Conservation (phyloP, 2,113 vertebrate species). For the Oreotrochilus melanogaster region DNA sequence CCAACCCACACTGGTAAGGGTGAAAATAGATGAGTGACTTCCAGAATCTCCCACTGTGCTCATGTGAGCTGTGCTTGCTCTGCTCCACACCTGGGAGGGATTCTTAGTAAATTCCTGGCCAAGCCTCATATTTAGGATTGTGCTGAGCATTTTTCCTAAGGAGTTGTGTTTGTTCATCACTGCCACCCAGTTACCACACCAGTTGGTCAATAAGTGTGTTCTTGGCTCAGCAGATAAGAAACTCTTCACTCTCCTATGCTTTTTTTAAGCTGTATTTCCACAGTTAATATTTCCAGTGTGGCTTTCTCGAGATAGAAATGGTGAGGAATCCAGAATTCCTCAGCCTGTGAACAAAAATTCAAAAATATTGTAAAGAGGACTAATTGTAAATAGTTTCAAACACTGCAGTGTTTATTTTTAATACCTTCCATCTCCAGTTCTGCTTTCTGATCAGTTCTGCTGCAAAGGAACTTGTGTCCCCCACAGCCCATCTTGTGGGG, state of each 20-base stretch:
- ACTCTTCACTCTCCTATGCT: neutral
- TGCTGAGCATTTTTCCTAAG: neutral
- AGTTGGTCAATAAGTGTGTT: neutral
- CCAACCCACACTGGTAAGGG: neutral
- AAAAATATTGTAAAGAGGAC: neutral
- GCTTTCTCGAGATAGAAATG: neutral
- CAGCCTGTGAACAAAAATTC: neutral
- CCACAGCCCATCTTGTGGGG: neutral
- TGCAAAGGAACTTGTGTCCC: too few species aligned
- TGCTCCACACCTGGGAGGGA: neutral
- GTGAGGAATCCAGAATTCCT: neutral
- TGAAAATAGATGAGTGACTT: neutral
- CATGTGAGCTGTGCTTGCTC: too few species aligned
- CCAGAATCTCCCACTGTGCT: neutral
- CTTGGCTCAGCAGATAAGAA: neutral
- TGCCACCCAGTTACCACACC: neutral
- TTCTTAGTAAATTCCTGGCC: neutral
- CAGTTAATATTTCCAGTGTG: neutral
- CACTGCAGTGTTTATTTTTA: neutral
- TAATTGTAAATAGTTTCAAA: neutral
- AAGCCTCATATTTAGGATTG: neutral
- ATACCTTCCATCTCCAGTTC: neutral
- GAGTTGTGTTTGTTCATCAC: neutral
- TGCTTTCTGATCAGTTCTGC: neutral
- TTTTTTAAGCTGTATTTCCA: neutral